phyloP scores from a whole-genome alignment of 2,888 invertebrate species.

The Xanthia icteritia region DNA sequence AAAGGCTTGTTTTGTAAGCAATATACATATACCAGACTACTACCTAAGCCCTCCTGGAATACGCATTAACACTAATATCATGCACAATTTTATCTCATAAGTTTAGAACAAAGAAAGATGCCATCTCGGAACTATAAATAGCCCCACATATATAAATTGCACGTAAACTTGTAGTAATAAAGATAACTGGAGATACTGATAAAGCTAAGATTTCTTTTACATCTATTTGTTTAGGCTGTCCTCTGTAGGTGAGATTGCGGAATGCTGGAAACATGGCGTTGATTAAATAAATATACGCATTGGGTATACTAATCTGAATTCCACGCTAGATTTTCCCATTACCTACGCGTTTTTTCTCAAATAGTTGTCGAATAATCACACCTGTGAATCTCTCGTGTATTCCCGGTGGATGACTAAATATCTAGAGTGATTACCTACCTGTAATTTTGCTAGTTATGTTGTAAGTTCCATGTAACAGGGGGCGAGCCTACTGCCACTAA shows the following conservation, averaged over 20 bases:
- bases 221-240: constrained; percentile 52
- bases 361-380: constrained; percentile 10
- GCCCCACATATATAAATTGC: constrained; percentile 61
- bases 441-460: background rate
- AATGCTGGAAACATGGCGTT: constrained; percentile 14
- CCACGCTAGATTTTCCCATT: constrained; percentile 36
- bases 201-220: constrained; percentile 64
- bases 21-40: background rate
- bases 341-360: constrained; percentile 1
- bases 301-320: constrained; percentile 27
- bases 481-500: background rate
- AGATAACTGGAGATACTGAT: constrained; percentile 64
- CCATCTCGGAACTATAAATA: constrained; percentile 61
- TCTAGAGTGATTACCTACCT: background rate
- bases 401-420: background rate
- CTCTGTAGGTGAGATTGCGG: constrained; percentile 13
- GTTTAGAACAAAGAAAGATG: constrained; percentile 38
- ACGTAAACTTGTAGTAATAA: constrained; percentile 46
- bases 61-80: constrained; percentile 1
- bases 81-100: constrained; percentile 13
- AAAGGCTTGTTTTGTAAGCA: background rate
- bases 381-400: constrained; percentile 10
- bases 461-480: background rate
- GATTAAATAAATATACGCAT: constrained; percentile 33
- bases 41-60: background rate